A percentile compares a stretch with the other conserved stretches of the same genome.
phyloP scores from a whole-genome alignment of 2,888 invertebrate species.

The Synanthedon formicaeformis region DNA sequence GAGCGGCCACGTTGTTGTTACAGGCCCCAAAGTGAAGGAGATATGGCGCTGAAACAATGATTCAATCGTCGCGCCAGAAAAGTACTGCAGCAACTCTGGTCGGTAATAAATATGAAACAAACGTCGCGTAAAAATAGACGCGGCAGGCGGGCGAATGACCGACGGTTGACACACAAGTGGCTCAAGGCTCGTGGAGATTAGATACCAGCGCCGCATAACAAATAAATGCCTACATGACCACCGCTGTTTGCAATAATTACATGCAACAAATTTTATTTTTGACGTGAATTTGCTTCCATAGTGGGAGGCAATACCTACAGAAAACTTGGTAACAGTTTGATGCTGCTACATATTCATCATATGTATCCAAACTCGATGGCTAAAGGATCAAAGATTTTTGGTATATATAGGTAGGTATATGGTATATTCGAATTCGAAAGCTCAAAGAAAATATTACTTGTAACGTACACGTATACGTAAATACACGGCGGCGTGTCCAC shows the following conservation, averaged over 20 bases:
- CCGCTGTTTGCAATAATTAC: conserved; percentile 38
- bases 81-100: conserved; percentile 21
- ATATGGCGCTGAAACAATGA: conserved; percentile 24
- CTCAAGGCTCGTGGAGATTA: conserved; percentile 66
- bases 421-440: too few relatives aligned
- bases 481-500: too few relatives aligned
- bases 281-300: too few relatives aligned
- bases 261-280: neutral
- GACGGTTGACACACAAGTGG: conserved; percentile 63
- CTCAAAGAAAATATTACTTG: too few relatives aligned
- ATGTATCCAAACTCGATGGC: too few relatives aligned
- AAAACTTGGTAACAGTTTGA: too few relatives aligned
- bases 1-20: neutral
- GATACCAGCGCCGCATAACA: conserved; percentile 51
- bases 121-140: conserved; percentile 56
- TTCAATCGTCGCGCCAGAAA: conserved; percentile 35
- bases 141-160: conserved; percentile 57
- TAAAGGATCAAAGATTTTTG: too few relatives aligned
- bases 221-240: conserved; percentile 28
- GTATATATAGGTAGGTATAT: too few relatives aligned
- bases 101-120: conserved; percentile 59
- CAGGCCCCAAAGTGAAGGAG: neutral
- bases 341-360: too few relatives aligned
- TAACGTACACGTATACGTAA: too few relatives aligned
- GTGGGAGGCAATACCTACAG: too few relatives aligned